phyloP scores from a whole-genome alignment of 2,113 vertebrate species.

The Seriola aureovittata region DNA sequence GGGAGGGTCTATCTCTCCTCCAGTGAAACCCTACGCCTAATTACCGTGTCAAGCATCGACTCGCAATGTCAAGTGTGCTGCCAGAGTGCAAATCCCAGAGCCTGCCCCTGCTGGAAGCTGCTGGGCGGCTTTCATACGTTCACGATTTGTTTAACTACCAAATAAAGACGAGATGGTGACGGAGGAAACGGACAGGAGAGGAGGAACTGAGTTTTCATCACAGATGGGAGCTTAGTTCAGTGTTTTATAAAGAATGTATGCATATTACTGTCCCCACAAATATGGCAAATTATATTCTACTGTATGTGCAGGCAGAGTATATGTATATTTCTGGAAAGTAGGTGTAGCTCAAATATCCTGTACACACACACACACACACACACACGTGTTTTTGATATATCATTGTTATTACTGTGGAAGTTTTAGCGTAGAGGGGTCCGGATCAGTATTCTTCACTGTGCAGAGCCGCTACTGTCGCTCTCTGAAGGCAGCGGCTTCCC shows the following conservation, averaged over 20 bases:
- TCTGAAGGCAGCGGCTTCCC: conserved; percentile 49
- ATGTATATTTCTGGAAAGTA: conserved; percentile 79
- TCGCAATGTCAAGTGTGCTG: conserved; percentile 68
- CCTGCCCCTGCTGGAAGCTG: neutral
- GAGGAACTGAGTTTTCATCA: neutral
- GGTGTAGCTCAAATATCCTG: conserved; percentile 71
- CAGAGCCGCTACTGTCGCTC: conserved; percentile 25
- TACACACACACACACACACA: conserved; percentile 38
- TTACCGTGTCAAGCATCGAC: conserved; percentile 75
- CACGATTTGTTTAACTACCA: conserved; percentile 13
- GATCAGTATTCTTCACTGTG: conserved; percentile 56
- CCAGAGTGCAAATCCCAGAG: conserved; percentile 40
- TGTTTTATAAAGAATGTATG: conserved; percentile 62
- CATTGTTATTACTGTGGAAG: conserved; percentile 63
- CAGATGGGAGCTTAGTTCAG: conserved; percentile 1
- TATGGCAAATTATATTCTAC: conserved; percentile 46
- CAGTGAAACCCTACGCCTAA: conserved; percentile 76
- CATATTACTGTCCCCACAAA: conserved; percentile 56
- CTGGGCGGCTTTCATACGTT: neutral
- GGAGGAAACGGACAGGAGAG: neutral
- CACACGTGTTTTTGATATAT: conserved; percentile 75
- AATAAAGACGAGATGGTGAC: conserved; percentile 7
- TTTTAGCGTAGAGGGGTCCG: conserved; percentile 65
- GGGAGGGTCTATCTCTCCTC: conserved; percentile 57
- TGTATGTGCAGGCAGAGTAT: conserved; percentile 70